Evolutionary conservation across 1,140 invertebrate species (phyloP).

Genomic region (Goniozus legneri): DNA sequence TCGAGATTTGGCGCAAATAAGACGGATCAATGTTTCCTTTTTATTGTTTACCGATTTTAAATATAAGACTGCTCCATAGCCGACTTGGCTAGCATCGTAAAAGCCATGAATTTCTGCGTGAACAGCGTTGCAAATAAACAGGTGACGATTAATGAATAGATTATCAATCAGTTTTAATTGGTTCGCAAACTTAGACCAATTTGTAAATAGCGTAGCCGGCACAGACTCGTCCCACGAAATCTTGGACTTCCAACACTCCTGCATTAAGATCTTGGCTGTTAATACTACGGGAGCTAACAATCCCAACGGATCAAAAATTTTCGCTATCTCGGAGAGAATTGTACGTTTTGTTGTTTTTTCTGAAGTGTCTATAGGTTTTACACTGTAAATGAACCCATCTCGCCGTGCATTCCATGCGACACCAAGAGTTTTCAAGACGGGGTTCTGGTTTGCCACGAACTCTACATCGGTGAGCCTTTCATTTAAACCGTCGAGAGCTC

Average conservation of each 20-base stretch:
- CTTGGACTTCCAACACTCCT: neutral
- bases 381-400: neutral
- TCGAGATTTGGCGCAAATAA: neutral
- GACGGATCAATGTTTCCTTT: neutral
- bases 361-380: neutral
- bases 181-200: neutral
- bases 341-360: neutral
- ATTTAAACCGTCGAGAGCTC: neutral
- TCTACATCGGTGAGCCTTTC: neutral
- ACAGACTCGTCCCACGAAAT: conserved; percentile 1
- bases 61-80: neutral
- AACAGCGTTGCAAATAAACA: neutral
- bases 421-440: too few relatives aligned
- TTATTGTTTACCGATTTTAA: neutral
- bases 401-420: neutral
- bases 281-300: neutral
- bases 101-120: neutral
- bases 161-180: neutral
- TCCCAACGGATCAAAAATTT: conserved; percentile 1
- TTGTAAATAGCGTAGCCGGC: neutral
- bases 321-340: neutral
- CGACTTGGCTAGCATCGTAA: neutral
- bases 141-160: neutral
- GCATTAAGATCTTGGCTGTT: conserved; percentile 1
- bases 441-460: neutral